Base-by-base conservation (phyloP, 1,140 invertebrate species). In the Drosophila pseudoananassae region DNA sequence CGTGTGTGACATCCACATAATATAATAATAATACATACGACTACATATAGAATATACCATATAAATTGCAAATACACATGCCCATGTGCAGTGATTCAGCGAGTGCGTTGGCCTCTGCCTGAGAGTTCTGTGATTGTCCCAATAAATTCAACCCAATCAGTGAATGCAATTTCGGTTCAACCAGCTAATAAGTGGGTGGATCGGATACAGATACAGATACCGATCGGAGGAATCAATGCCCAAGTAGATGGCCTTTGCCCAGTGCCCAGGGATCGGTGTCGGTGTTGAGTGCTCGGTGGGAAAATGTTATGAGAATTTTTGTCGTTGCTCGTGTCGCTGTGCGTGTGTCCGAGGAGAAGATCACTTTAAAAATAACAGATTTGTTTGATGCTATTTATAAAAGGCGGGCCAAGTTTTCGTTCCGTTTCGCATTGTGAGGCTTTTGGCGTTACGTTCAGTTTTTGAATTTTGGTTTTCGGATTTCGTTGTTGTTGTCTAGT, bases 311-410 rank as follows among this genome's bases (percentile, higher is more conserved):
- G 66, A 70, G 66, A 68, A 56, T 20, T 58, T 84, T 63, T 78
- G 52, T 63, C 63, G 55, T 68, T 73, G 45, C 43, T 56, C 40
- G 45, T 61, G 72, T 63, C 64, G 57, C 36, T 52, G 81, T 76
- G 81, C 76, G 68, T 79, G 64, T 75, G 59, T 79, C 76, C 64
- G 69, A 73, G 51, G 63, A 55, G 66, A 66, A 77, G 76, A 90
- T 82, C 77, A 78, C 75, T 78, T 85, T 85, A 90, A 80, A 90
- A 82, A 89, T 84, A 89, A 84, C 65, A 88, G 76, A 85, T 85
- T 90, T 90, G 85, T 90, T 90, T 90, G 85, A 76, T 76, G 85
- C 85, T 90, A 90, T 90, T 90, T 90, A 74, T 90, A 88, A 76
- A 74, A 88, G 79, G 75, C 78, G 76, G 77, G 83, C 83, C 79